These are phyloP conservation scores for Platerodrilus igneus DNA, from an alignment of 2,888 invertebrate genomes.

Conservation along the genomic window DNA sequence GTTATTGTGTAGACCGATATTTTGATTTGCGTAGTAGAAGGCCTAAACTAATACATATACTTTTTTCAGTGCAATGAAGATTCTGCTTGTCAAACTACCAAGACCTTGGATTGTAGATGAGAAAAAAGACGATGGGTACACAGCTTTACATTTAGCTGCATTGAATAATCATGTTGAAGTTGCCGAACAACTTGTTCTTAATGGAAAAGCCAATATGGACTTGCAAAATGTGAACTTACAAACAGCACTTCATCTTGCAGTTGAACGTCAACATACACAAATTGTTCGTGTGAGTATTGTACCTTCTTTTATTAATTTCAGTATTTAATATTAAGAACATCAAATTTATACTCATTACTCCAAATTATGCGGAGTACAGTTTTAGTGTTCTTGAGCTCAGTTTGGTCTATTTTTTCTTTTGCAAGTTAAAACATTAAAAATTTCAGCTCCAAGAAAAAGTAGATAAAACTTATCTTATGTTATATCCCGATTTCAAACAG, in stretches of 20 bases:
- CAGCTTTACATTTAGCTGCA: conserved; percentile 91
- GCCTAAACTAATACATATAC: too few species aligned
- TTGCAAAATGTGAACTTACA: conserved; percentile 94
- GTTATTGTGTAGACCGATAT: too few species aligned
- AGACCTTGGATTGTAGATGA: conserved; percentile 98
- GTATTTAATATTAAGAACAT: not conserved
- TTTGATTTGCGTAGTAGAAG: too few species aligned
- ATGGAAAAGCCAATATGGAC: conserved; percentile 90
- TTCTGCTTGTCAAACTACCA: conserved; percentile 85
- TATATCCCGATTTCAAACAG: too few species aligned
- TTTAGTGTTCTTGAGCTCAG: conserved; percentile 4
- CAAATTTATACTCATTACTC: not conserved
- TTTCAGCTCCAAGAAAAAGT: too few species aligned
- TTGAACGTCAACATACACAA: conserved; percentile 96
- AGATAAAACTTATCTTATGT: too few species aligned
- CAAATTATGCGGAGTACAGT: not conserved
- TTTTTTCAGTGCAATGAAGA: conserved; percentile 86
- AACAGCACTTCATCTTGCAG: conserved; percentile 89
- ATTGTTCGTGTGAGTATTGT: conserved; percentile 70
- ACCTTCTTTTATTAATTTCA: not conserved
- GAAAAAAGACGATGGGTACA: conserved; percentile 97
- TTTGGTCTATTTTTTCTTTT: too few species aligned
- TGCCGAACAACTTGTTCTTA: conserved; percentile 80
- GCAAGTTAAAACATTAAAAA: too few species aligned
- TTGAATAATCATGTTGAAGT: conserved; percentile 97